A percentile compares a stretch with the other conserved stretches of the same genome.
These are phyloP conservation scores for Spinus olivaceus DNA, from an alignment of 2,797 vertebrate species.

Conservation along the genomic window DNA sequence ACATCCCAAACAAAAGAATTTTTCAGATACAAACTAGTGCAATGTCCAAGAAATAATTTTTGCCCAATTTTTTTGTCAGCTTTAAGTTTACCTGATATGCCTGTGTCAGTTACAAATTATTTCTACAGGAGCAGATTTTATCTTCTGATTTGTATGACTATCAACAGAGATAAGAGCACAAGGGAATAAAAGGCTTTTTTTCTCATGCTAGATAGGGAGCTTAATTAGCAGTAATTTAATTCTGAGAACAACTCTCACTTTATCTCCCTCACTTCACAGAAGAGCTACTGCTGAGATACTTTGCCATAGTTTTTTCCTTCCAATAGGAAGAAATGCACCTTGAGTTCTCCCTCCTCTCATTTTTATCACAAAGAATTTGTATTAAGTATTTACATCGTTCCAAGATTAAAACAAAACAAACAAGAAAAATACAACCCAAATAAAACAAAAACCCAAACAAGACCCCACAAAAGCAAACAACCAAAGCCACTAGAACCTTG, in stretches of 20 bases:
- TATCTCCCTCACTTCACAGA: background rate
- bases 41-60: background rate
- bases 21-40: background rate
- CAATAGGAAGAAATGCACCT: background rate
- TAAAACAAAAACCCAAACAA: background rate
- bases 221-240: conserved; percentile 5
- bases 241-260: background rate
- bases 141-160: background rate
- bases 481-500: background rate
- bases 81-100: background rate
- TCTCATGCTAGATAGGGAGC: background rate
- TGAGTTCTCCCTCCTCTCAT: background rate
- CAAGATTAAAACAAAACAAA: background rate
- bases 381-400: background rate
- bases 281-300: background rate
- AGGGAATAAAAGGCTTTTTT: background rate
- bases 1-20: background rate
- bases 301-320: background rate
- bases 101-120: background rate
- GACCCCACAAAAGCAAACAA: background rate
- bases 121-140: background rate
- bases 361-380: background rate
- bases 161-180: background rate
- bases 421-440: background rate
- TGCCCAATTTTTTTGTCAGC: background rate